Base-by-base conservation (phyloP, 2,888 invertebrate species). In the Euproctis similis region DNA sequence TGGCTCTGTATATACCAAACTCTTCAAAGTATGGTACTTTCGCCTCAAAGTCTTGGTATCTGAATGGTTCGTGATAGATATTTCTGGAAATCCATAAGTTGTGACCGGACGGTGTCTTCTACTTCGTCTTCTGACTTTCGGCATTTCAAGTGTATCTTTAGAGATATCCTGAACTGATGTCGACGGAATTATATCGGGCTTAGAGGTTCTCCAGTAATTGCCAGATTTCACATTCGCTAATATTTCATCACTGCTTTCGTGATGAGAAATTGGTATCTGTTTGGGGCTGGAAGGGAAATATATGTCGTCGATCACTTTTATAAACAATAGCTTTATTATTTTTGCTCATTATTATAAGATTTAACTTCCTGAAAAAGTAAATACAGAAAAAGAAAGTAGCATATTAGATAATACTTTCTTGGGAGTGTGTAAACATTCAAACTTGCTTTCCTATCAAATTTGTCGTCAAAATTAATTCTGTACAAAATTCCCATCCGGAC, bases 121-220 rank as follows among this genome's bases (percentile, higher is more conserved):
- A 0, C 75, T 69, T 6, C 70, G 50, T 42, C 77, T 48, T 7
- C 69, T 56, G 6, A 71, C 59, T 29, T 58, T 67, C 0, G 75
- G 71, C 2, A 57, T 40, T 11, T 70, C 72, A 6, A 50, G 19
- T 1, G 42, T 44, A 6, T 58, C 54, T 26, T 47, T 46, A 14
- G 50, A 33, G 2, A 59, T 39, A 4, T 68, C 65, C 28, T 67
- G 67, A 19, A 41, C 35, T 8, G 69, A 68, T 2, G 62, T 42
- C 2, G 72, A 62, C 0, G 82, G 80, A 2, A 84, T 80, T 26
- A 84, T 68, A 42, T 84, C 84, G 1, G 84, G 84, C 42, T 82
- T 82, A 1, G 75, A 64, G 12, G 50, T 78, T 25, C 82, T 49
- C 82, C 82, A 82, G 44, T 71, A 84, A 43, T 64, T 66, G 0